Evolutionary conservation across 2,888 invertebrate species (phyloP), one percentile per base, ranked within the genome.

Genomic region (Catocala fraxini): DNA sequence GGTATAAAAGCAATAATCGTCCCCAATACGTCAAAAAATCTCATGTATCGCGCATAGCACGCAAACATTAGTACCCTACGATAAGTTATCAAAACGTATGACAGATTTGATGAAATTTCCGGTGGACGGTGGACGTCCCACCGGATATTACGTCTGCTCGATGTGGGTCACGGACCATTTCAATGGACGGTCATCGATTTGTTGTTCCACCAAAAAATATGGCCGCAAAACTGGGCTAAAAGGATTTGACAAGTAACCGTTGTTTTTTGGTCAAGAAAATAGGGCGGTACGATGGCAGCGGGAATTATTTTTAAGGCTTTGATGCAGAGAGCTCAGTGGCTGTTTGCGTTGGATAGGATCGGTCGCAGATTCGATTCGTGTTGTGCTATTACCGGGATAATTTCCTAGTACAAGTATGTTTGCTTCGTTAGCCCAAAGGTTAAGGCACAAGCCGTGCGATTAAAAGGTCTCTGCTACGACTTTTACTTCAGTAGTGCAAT

Each of bases 61-160:
- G 46, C 48, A 64, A 59, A 69, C 71, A 75, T 81, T 80, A 77
- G 56, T 63, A 51, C 52, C 33, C 61, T 70, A 73, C 64, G 74
- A 78, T 82, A 80, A 75, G 76, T 81, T 83, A 86, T 86, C 85
- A 81, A 79, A 73, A 73, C 71, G 71, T 72, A 56, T 71, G 83
- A 69, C 73, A 80, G 84, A 86, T 86, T 84, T 87, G 86, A 87
- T 87, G 86, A 86, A 88, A 89, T 86, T 83, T 89, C 89, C 88
- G 84, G 77, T 58, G 70, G 48, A 60, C 66, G 64, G 63, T 65
- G 54, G 63, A 63, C 56, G 55, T 43, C 70, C 65, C 64, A 70
- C 77, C 89, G 89, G 89, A 89, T 87, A 89, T 89, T 89, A 80
- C 83, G 72, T 69, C 75, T 65, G 72, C 73, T 72, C 69, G 6